phyloP scores from a whole-genome alignment of 2,797 vertebrate species.

The Pipistrellus pygmaeus region DNA sequence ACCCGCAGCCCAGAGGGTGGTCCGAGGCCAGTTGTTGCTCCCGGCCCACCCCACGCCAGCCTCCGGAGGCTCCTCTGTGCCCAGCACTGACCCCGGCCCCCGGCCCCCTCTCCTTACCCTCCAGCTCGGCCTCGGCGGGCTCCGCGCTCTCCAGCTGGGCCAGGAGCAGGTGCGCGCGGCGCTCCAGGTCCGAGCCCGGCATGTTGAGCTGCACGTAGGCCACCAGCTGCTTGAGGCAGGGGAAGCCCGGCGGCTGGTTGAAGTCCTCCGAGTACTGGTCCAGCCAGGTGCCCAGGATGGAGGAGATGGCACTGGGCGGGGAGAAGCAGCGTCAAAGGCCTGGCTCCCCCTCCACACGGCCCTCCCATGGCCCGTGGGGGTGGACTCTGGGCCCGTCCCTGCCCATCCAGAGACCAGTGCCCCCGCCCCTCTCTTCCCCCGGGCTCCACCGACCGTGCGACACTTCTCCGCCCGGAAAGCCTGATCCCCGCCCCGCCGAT shows the following conservation, averaged over 20 bases:
- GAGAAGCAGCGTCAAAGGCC: neutral
- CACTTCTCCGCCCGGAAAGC: too few species aligned
- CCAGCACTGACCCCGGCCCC: fast-evolving
- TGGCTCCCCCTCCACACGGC: fast-evolving
- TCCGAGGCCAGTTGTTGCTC: neutral
- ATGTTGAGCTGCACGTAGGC: slow-evolving; percentile 95
- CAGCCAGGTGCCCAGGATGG: slow-evolving; percentile 97
- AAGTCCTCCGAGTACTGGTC: slow-evolving; percentile 98
- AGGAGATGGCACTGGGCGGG: slow-evolving; percentile 93
- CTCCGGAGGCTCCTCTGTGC: fast-evolving
- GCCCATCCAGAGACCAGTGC: neutral
- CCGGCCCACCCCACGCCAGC: neutral
- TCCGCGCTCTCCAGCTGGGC: slow-evolving; percentile 94
- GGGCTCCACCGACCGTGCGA: fast-evolving
- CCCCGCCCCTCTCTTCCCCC: too few species aligned
- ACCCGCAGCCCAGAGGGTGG: fast-evolving
- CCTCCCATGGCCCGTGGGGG: neutral
- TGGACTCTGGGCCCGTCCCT: neutral
- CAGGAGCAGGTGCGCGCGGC: slow-evolving; percentile 94
- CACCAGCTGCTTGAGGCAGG: slow-evolving; percentile 95
- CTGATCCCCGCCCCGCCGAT: too few species aligned
- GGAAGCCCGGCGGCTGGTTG: slow-evolving; percentile 92
- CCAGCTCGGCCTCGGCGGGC: slow-evolving; percentile 89
- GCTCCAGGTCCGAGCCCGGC: slow-evolving; percentile 95
- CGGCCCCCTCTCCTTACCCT: slow-evolving; percentile 86